Base-by-base conservation (phyloP, 2,888 invertebrate species). In the Morpho achilles region DNA sequence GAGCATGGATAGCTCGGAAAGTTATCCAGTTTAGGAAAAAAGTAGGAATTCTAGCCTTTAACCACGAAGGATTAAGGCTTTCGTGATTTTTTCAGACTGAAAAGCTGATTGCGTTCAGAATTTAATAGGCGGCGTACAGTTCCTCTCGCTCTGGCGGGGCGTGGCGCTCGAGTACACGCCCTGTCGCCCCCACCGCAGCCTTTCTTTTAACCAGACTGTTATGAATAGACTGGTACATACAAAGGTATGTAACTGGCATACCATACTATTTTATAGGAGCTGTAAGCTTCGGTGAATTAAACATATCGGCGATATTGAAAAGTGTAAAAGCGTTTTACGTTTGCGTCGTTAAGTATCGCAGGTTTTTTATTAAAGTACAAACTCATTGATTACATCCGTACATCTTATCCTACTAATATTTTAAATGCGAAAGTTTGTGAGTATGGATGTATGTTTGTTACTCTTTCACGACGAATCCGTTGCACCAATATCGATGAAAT, bases 141-240 rank as follows among this genome's bases (percentile, higher is more conserved):
- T 70, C 73, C 76, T 84, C 82, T 80, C 83, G 75, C 77, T 82
- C 81, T 76, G 73, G 74, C 70, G 75, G 80, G 89, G 89, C 87
- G 89, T 88, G 87, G 78, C 82, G 63, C 50, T 53, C 47, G 42
- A 55, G 59, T 75, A 61, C 80, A 87, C 88, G 87, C 88, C 88
- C 69, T 56, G 64, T 67, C 71, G 68, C 72, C 71, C 71, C 64
- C 71, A 67, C 68, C 59, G 60, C 64, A 68, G 64, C 67, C 69
- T 69, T 67, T 61, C 60, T 60, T 53, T 62, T 53, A 55, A 56
- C 66, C 59, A 64, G 59, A 61, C 60, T 59, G 67, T 65, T 67
- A 65, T 67, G 63, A 65, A 61, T 63, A 63, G 57, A 58, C 53
- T 32, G 48, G 59, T 58, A 51, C 59, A 59, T 62, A 64, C 54